These are phyloP conservation scores for Cerastis rubricosa DNA, from an alignment of 2,888 invertebrate species.

Conservation along the genomic window DNA sequence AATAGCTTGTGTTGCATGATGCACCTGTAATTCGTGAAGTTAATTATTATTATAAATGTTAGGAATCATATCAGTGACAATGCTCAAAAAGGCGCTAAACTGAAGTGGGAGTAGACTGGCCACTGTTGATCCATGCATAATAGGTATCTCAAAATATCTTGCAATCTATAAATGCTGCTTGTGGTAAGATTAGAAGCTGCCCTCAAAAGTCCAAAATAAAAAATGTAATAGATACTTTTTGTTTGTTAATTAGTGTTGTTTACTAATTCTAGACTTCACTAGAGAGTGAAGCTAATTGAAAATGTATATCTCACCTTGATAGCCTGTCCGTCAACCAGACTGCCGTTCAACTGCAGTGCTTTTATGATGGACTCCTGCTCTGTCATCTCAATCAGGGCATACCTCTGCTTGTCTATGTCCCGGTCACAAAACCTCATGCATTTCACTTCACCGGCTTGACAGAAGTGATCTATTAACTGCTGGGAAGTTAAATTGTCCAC, in stretches of 20 bases:
- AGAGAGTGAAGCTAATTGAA: background rate
- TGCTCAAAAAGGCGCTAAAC: no score
- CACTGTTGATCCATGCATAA: no score
- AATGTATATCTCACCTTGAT: conserved; percentile 82
- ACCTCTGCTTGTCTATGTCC: conserved; percentile 94
- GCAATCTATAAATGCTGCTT: background rate
- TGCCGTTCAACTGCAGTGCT: conserved; percentile 96
- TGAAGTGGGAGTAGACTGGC: no score
- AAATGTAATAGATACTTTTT: background rate
- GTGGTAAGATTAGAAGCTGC: background rate
- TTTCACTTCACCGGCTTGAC: conserved; percentile 97
- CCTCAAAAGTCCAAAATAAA: background rate
- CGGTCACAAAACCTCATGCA: conserved; percentile 97
- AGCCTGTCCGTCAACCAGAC: conserved; percentile 93
- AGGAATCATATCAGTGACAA: background rate
- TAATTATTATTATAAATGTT: no score
- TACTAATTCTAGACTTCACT: background rate
- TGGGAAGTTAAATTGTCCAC: conserved; percentile 94
- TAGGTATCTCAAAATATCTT: background rate
- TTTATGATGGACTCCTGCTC: conserved; percentile 97
- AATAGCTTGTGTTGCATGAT: conserved; percentile 98
- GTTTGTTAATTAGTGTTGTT: background rate
- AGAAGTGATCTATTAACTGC: conserved; percentile 97
- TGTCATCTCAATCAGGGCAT: conserved; percentile 97
- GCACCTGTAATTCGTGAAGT: conserved; percentile 88